These are phyloP conservation scores for Puffinus mauretanicus DNA, from an alignment of 2,113 vertebrate species.

Conservation along the genomic window DNA sequence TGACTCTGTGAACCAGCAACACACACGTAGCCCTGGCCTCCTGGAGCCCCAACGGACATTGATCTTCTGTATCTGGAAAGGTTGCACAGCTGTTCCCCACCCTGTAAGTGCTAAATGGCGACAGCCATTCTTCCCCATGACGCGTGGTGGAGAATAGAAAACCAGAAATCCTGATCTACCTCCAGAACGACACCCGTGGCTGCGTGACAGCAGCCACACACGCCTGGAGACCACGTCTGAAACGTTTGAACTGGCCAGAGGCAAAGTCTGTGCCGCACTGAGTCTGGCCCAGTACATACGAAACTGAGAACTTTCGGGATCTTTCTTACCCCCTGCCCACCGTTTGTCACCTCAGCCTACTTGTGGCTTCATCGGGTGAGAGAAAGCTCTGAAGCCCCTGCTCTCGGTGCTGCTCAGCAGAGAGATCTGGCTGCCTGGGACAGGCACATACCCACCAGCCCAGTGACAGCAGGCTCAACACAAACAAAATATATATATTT, in stretches of 20 bases:
- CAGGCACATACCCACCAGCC: not conserved
- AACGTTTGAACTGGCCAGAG: not conserved
- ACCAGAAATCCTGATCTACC: not conserved
- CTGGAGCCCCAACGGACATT: not conserved
- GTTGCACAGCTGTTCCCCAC: not conserved
- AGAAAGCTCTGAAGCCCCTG: not conserved
- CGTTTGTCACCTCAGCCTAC: not conserved
- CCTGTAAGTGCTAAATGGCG: not conserved
- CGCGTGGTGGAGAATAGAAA: not conserved
- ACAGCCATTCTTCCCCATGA: not conserved
- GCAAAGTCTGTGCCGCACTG: not conserved
- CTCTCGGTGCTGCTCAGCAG: not conserved
- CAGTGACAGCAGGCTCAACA: not conserved
- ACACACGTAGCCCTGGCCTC: accelerated
- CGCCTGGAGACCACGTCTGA: accelerated
- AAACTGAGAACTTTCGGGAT: not conserved
- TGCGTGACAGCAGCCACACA: not conserved
- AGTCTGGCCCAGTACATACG: not conserved
- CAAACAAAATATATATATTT: not conserved
- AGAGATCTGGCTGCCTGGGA: not conserved
- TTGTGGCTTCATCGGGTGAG: not conserved
- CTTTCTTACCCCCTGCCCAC: not conserved
- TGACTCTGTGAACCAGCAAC: not conserved
- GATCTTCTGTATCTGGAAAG: not conserved
- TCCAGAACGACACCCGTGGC: not conserved